These are phyloP conservation scores for Oncorhynchus mykiss DNA, from an alignment of 2,113 vertebrate species.

Conservation along the genomic window DNA sequence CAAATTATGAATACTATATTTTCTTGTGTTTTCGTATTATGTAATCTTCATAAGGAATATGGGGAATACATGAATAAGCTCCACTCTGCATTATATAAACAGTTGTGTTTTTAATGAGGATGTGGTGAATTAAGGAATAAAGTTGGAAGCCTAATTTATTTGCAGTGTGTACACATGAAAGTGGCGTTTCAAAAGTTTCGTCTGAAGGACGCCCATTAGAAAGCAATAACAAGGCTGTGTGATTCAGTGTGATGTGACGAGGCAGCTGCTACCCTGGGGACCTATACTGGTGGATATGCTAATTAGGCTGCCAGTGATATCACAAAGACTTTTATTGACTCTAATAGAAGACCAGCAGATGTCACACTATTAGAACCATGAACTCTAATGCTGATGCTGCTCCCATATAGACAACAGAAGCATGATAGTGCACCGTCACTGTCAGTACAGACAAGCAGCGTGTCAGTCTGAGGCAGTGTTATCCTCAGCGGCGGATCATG, in stretches of 20 bases:
- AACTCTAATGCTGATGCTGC: not conserved
- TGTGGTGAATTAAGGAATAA: not conserved
- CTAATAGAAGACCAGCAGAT: constrained; percentile 43
- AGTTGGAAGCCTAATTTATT: constrained; percentile 25
- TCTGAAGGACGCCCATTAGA: constrained; percentile 49
- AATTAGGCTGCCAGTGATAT: constrained; percentile 27
- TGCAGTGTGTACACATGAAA: constrained; percentile 4
- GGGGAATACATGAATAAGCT: not conserved
- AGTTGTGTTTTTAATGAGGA: not conserved
- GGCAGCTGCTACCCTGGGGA: constrained; percentile 15
- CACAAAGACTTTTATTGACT: constrained; percentile 48
- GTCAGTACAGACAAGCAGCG: too few relatives aligned
- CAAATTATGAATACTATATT: constrained; percentile 33
- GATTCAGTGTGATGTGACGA: constrained; percentile 28
- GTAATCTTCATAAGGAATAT: constrained; percentile 31
- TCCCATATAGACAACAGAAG: not conserved
- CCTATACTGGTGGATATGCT: constrained; percentile 47
- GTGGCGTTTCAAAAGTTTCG: constrained; percentile 16
- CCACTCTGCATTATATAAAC: constrained; percentile 6
- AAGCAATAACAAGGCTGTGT: constrained; percentile 33
- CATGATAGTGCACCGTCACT: not conserved
- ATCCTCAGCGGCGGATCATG: not conserved
- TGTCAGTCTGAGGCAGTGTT: not conserved
- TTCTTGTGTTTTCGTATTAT: constrained; percentile 32
- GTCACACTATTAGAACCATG: constrained; percentile 5